Evolutionary conservation across 2,888 invertebrate species (phyloP), one percentile per base, ranked within the genome.

Genomic region (Halictus quadricinctus): DNA sequence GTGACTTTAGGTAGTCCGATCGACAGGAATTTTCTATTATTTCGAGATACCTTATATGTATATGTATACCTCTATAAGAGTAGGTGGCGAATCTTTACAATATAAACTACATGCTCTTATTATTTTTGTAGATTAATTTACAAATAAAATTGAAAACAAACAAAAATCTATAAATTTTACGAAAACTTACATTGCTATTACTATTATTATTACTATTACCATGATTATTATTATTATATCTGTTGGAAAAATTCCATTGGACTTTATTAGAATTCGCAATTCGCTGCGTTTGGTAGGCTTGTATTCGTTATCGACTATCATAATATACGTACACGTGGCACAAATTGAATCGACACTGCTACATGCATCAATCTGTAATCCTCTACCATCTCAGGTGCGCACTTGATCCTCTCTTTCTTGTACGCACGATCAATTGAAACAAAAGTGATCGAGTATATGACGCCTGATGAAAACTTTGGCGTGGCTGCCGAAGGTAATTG

Each of bases 401-500:
- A 36, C 73, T 83, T 70, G 41, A 60, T 77, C 81, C 69, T 74
- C 64, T 66, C 41, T 77, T 76, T 76, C 79, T 80, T 74, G 84
- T 85, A 84, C 80, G 86, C 79, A 81, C 80, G 87, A 90, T 91
- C 86, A 91, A 91, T 91, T 88, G 88, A 83, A 89, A 70, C 79
- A 86, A 87, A 90, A 87, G 88, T 85, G 88, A 90, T 91, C 87
- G 88, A 88, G 81, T 81, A 21, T 69, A 69, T 69, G 89, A 87
- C 76, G 89, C 80, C 70, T 73, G 87, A 84, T 87, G 90, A 85
- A 90, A 91, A 92, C 88, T 88, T 86, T 77, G 85, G 86, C 87
- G 86, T 83, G 83, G 80, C 79, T 83, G 83, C 80, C 85, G 87
- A 88, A 90, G 92, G 90, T 90, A 92, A 91, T 92, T 92, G 90